These are phyloP conservation scores for Cantharis lateralis DNA, from an alignment of 2,888 invertebrate genomes.

Conservation along the genomic window DNA sequence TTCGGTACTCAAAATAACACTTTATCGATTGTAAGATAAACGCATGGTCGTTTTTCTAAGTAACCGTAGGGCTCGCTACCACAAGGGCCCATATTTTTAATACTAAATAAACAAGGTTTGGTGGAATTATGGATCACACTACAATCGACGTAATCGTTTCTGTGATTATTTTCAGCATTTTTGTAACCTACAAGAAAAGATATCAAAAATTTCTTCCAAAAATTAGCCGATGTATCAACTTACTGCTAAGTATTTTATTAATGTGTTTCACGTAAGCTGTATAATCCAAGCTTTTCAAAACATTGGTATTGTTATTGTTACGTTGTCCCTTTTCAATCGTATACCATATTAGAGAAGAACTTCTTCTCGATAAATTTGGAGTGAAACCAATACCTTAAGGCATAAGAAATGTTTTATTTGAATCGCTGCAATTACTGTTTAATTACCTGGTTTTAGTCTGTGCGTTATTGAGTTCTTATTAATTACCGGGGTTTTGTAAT, in stretches of 20 bases:
- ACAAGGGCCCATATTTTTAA: slow-evolving; percentile 37
- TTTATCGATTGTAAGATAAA: slow-evolving; percentile 44
- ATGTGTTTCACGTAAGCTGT: background rate
- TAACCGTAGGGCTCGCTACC: slow-evolving; percentile 37
- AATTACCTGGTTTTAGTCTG: background rate
- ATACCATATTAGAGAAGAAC: background rate
- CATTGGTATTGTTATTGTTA: background rate
- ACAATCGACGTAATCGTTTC: slow-evolving; percentile 21
- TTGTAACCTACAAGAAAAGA: background rate
- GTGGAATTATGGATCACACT: slow-evolving; percentile 5
- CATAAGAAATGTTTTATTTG: background rate
- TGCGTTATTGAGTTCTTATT: background rate
- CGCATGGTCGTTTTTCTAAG: slow-evolving; percentile 34
- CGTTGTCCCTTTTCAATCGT: background rate
- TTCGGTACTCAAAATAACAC: slow-evolving; percentile 42
- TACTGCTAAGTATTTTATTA: background rate
- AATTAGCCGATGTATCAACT: background rate
- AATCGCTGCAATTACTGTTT: background rate
- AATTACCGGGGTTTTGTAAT: background rate
- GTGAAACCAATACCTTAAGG: background rate
- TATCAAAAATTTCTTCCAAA: background rate
- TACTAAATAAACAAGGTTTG: slow-evolving; percentile 35
- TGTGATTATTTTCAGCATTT: background rate
- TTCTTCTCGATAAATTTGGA: background rate
- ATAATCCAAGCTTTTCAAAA: background rate